These are phyloP conservation scores for Holocentrus rufus DNA, from an alignment of 2,797 vertebrate species.

Conservation along the genomic window DNA sequence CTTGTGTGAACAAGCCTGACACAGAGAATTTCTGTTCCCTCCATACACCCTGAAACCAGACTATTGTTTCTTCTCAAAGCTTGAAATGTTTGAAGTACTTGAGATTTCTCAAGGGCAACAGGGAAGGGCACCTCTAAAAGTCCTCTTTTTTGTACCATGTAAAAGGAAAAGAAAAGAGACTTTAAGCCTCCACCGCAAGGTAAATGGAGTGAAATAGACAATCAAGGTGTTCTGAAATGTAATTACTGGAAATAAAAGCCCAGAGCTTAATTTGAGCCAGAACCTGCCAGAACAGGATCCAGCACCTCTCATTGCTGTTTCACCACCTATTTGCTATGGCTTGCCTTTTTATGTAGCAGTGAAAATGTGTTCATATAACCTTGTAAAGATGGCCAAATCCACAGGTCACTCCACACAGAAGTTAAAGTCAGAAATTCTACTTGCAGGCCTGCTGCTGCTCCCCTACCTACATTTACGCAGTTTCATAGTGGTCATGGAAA, in stretches of 20 bases:
- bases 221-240: constrained; percentile 76
- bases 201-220: constrained; percentile 76
- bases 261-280: constrained; percentile 61
- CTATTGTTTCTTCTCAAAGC: constrained; percentile 69
- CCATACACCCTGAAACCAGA: constrained; percentile 52
- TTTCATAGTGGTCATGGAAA: background rate
- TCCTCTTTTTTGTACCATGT: constrained; percentile 61
- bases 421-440: background rate
- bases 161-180: constrained; percentile 58
- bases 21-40: constrained; percentile 56
- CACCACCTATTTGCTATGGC: constrained; percentile 40
- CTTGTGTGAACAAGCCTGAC: constrained; percentile 62
- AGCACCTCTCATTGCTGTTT: constrained; percentile 26
- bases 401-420: background rate
- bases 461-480: background rate
- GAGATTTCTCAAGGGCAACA: constrained; percentile 74
- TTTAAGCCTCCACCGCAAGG: constrained; percentile 69
- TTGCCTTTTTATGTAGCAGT: constrained; percentile 30
- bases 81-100: constrained; percentile 72
- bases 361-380: constrained; percentile 21
- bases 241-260: constrained; percentile 74
- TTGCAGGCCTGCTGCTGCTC: background rate
- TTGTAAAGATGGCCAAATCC: background rate
- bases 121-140: constrained; percentile 73
- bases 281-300: constrained; percentile 60